Evolutionary conservation across 1,140 invertebrate genomes (phyloP).

Genomic region (honey bee (Apis mellifera)): Amel_HAv3.1 CM009933.2:311001-311500

Average conservation of each 20-base stretch:
- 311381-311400: constrained; percentile 39
- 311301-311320: constrained; percentile 65
- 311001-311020: constrained; percentile 11
- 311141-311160: constrained; percentile 79
- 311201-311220: constrained; percentile 73
- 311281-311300: constrained; percentile 71
- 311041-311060: constrained; percentile 73
- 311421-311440: not conserved
- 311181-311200: constrained; percentile 69
- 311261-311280: constrained; percentile 68
- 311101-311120: constrained; percentile 81
- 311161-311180: constrained; percentile 72
- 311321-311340: constrained; percentile 61
- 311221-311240: constrained; percentile 71
- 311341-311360: constrained; percentile 72
- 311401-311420: constrained; percentile 5
- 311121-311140: constrained; percentile 84
- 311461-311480: constrained; percentile 67
- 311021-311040: not conserved
- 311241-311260: constrained; percentile 73
- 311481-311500: constrained; percentile 62
- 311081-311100: constrained; percentile 80
- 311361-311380: constrained; percentile 69
- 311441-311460: constrained; percentile 65
- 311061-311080: constrained; percentile 83